A percentile compares a stretch with the other conserved stretches of the same genome.
phyloP scores from a whole-genome alignment of 1,140 invertebrate species.

The Lysiphlebus fabarum region DNA sequence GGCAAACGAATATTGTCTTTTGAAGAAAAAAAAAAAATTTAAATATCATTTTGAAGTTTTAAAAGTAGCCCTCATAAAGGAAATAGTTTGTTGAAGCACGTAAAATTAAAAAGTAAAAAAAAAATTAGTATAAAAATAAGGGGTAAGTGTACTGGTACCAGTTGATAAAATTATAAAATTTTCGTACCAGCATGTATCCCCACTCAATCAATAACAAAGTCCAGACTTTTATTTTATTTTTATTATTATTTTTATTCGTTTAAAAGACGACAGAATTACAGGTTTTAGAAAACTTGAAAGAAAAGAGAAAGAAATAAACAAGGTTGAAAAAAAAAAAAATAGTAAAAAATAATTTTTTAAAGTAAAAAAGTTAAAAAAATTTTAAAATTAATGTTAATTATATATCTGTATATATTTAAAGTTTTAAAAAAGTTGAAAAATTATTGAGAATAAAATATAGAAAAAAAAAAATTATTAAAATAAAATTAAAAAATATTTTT shows the following conservation, averaged over 20 bases:
- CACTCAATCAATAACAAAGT: conserved; percentile 27
- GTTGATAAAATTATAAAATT: conserved; percentile 23
- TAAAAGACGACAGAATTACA: too few species aligned
- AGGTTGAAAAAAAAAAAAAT: conserved; percentile 5
- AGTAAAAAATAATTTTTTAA: conserved; percentile 7
- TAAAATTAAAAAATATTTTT: conserved; percentile 7
- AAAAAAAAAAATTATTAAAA: conserved; percentile 15
- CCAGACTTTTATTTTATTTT: conserved; percentile 15
- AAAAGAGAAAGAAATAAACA: not conserved
- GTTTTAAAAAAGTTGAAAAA: not conserved
- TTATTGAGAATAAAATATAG: not conserved
- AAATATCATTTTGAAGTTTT: not conserved
- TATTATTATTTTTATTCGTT: too few species aligned
- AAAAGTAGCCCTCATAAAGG: too few species aligned
- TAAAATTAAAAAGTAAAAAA: not conserved
- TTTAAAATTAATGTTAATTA: not conserved
- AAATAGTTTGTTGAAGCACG: too few species aligned
- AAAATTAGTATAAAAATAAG: not conserved
- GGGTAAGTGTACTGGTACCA: not conserved
- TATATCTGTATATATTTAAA: conserved; percentile 1
- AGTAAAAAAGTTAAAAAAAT: too few species aligned
- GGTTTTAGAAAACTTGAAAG: too few species aligned
- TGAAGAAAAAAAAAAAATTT: not conserved
- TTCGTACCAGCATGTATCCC: conserved; percentile 18
- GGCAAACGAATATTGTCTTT: too few species aligned